Percentiles rank a stretch among this genome's conserved stretches.
Conservation (phyloP, 2,888 invertebrate genomes). For the Sepioteuthis lessoniana region DNA sequence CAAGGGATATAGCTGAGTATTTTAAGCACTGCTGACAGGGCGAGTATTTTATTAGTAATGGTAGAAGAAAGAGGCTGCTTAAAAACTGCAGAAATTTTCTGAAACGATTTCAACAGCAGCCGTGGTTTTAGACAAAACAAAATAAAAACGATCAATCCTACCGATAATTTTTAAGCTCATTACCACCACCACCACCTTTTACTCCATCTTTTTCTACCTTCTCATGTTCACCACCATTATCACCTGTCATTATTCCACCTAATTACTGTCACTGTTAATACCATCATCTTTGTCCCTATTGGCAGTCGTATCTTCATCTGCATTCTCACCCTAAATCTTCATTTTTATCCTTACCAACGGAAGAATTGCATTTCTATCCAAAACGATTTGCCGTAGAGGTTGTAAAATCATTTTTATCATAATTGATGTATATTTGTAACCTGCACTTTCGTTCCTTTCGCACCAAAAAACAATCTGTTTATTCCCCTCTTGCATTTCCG, state of each 20-base stretch:
- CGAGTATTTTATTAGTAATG: too few species aligned
- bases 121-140: neutral
- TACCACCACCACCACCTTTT: neutral
- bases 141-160: neutral
- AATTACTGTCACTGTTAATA: neutral
- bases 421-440: constrained; percentile 3
- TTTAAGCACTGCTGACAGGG: too few species aligned
- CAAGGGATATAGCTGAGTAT: too few species aligned
- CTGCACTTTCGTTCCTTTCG: neutral
- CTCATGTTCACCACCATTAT: neutral
- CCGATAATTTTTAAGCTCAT: too few species aligned
- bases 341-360: neutral
- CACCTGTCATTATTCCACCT: neutral
- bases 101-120: neutral
- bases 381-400: neutral
- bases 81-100: neutral
- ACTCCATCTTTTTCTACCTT: neutral
- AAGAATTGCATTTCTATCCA: neutral
- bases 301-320: neutral
- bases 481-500: constrained; percentile 15
- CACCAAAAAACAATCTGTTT: neutral
- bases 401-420: neutral
- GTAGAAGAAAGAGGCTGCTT: neutral
- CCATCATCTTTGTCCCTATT: neutral
- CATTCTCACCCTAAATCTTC: neutral